Evolutionary conservation across 2,113 vertebrate species (phyloP), one percentile per base, ranked within the genome.

Genomic region (Aphelocoma coerulescens): DNA sequence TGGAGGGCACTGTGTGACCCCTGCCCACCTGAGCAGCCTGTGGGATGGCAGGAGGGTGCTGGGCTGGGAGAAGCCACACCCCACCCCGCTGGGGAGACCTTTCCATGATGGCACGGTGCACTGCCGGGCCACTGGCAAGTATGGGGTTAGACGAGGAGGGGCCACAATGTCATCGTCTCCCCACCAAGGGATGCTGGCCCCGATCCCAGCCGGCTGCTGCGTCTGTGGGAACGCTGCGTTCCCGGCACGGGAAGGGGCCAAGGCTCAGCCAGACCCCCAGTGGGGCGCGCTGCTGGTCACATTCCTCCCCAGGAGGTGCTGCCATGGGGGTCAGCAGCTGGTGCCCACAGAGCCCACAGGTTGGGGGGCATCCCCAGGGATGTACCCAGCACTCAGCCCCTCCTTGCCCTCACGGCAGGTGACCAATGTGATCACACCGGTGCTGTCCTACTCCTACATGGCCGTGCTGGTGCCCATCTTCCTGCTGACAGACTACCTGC

Each of bases 361-460:
- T 6, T 2, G 3, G 48, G 41, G 71, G 57, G 19, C 8, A 13
- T 24, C 22, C 10, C 16, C 11, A 9, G 54, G 39, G 48, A 22
- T 3, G 4, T 4, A 5, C 24, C 37, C 30, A 1, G 2, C 1
- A 5, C 77, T 88, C 35, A 69, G 13, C 43, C 27, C 30, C 73
- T 81, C 61, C 32, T 73, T n/a, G 35, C 37, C 10, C 1, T 0
- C 43, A 6, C 5, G 63, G 3, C 98, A 99, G 99, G 98, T 99
- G 84, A 99, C 99, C 90, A 99, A 99, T 11, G 96, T 98, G 98
- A 99, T 99, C 96, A 99, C 71, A 0, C 99, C 99, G 0, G 98
- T 99, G 89, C 95, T 99, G 95, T 98, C 98, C 2, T 99, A 99
- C 97, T 99, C 99, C 5, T 99, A 99, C 98, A 98, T 99, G 99